Conservation (phyloP, 1,140 invertebrate genomes). For the Drosophila equinoxialis region DNA sequence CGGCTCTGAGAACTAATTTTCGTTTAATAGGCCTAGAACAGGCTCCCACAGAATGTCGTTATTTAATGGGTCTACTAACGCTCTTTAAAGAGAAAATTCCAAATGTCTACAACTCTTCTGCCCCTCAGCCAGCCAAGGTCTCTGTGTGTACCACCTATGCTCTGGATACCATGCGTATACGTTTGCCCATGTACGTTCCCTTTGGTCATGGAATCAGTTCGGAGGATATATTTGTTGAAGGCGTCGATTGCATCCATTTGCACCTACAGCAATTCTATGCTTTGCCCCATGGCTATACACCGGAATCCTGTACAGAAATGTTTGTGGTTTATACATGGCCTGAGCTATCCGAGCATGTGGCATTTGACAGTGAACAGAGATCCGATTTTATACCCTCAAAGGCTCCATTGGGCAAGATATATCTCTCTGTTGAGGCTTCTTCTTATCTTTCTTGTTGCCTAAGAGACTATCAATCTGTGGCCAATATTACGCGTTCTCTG, state of each 20-base stretch:
- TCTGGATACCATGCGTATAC: constrained; percentile 88
- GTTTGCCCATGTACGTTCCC: constrained; percentile 71
- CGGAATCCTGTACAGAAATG: constrained; percentile 91
- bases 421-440: constrained; percentile 85
- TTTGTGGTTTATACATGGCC: constrained; percentile 94
- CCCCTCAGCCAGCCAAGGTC: constrained; percentile 85
- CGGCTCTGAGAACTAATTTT: constrained; percentile 90
- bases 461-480: constrained; percentile 85
- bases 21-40: constrained; percentile 94
- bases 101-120: constrained; percentile 83
- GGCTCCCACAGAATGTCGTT: constrained; percentile 91
- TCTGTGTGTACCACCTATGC: constrained; percentile 93
- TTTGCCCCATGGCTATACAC: constrained; percentile 92
- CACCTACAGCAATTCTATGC: constrained; percentile 84
- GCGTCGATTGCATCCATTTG: constrained; percentile 41
- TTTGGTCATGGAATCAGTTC: constrained; percentile 57
- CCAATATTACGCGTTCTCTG: constrained; percentile 83
- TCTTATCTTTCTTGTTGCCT: constrained; percentile 88
- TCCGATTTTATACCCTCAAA: constrained; percentile 94
- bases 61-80: constrained; percentile 90
- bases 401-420: constrained; percentile 91
- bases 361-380: constrained; percentile 94
- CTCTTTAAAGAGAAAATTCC: constrained; percentile 92
- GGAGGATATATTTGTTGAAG: constrained; percentile 58
- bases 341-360: constrained; percentile 91